A percentile compares a stretch with the other conserved stretches of the same genome.
Conservation (phyloP, 1,140 invertebrate genomes). For the Triops cancriformis region DNA sequence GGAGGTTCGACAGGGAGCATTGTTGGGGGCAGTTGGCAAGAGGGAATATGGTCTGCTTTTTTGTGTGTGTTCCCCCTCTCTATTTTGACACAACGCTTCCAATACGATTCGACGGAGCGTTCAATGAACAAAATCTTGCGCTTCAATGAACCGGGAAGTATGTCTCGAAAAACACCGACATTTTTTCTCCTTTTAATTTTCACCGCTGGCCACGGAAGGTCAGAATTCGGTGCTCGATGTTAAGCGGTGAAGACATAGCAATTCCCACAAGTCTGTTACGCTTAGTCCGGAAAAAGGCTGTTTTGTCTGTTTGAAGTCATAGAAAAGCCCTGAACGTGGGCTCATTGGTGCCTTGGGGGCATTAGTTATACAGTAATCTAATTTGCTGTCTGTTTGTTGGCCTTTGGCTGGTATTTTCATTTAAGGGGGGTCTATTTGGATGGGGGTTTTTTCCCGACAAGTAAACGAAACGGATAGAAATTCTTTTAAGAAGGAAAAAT, state of each 20-base stretch:
- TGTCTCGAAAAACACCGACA: not conserved
- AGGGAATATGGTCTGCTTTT: no score
- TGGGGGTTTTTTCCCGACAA: not conserved
- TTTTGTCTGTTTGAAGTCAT: not conserved
- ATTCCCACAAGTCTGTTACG: not conserved
- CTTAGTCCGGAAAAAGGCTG: not conserved
- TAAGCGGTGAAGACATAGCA: not conserved
- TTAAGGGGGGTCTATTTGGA: no score
- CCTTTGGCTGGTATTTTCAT: no score
- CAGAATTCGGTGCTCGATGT: not conserved
- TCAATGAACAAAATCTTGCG: constrained; percentile 14
- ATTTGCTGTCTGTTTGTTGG: not conserved
- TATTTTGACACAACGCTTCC: not conserved
- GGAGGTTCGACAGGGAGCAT: no score
- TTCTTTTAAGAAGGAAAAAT: not conserved
- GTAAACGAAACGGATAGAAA: not conserved
- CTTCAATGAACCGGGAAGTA: not conserved
- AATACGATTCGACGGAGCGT: not conserved
- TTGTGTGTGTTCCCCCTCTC: no score
- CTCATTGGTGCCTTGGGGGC: not conserved
- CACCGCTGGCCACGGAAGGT: not conserved
- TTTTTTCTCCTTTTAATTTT: not conserved
- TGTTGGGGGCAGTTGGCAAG: no score
- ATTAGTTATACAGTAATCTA: constrained; percentile 3
- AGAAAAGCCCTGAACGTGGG: not conserved